Base-by-base conservation (phyloP, 2,797 vertebrate species). In the Pristis pectinata region DNA sequence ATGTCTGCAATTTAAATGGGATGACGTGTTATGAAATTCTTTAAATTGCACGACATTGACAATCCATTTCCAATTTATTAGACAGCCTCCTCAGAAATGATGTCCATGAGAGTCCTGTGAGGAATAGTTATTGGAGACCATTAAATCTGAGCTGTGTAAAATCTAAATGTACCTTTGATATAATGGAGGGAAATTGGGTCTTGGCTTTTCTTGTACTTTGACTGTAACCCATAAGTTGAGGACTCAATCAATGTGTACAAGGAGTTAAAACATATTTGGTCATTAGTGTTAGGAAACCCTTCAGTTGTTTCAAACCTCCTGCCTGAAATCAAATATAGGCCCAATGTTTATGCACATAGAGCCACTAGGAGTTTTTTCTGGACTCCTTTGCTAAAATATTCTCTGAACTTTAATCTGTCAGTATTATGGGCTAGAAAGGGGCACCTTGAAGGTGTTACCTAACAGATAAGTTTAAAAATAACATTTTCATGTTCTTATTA, bases 1-100 rank as follows among this genome's bases (percentile, higher is more conserved):
- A 11, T 41, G 37, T 79, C n/a, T 79, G n/a, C 34, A 37, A 56
- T 30, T 15, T 56, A 87, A 53, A 87, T 3, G 9, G 56, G 13
- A 87, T 87, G 30, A 27, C 83, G 49, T 49, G 44, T 8, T 87
- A 13, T 87, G 83, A 87, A 87, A 87, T 56, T 87, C 83, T 87
- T 56, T 30, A 87, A 87, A 53, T 87, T 27, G 53, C 83, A 87
- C 83, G 56, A 83, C 83, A 59, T 83, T 87, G 41, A 87, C 53
- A 53, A 87, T 83, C 49, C 83, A 87, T 24, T 87, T 53, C 27
- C 87, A 27, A 56, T 56, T 87, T 87, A 87, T 1, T 34, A 87
- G 49, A 87, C 83, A 87, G 9, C 83, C 83, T 0, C 83, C 83
- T 30, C 83, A 87, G 83, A 87, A 87, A 56, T 87, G 83, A 11